Conservation (phyloP, 2,888 invertebrate species). For the Drosophila anceps region DNA sequence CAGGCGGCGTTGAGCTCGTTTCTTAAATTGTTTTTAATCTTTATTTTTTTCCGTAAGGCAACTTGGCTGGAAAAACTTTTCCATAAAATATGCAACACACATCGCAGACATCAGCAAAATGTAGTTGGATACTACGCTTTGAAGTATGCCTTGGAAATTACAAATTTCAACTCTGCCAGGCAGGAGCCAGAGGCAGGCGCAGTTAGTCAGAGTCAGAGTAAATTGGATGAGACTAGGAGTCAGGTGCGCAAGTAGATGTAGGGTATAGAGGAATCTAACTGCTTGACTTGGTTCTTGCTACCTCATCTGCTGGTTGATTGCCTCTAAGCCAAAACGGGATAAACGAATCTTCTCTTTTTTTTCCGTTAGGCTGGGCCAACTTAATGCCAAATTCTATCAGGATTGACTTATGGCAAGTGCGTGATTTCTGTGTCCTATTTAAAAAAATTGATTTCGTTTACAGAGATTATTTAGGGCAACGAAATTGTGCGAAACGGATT, state of each 20-base stretch:
- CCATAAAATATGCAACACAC: conserved; percentile 51
- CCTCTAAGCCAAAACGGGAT: conserved; percentile 9
- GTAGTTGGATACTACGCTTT: conserved; percentile 16
- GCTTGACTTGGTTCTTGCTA: conserved; percentile 1
- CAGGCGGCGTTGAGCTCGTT: conserved; percentile 3
- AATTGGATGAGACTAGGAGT: conserved; percentile 2
- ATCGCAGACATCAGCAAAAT: conserved; percentile 24
- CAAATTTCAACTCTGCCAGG: conserved; percentile 28
- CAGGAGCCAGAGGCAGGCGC: neutral
- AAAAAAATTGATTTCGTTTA: conserved; percentile 11
- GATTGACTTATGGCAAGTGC: conserved; percentile 48
- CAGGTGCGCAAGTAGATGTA: conserved; percentile 4
- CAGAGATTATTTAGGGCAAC: neutral
- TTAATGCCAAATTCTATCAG: conserved; percentile 56
- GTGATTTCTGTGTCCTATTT: conserved; percentile 39
- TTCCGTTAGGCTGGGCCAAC: conserved; percentile 34
- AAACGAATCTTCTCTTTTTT: neutral
- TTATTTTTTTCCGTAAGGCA: neutral
- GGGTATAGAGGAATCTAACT: neutral
- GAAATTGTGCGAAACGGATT: too few species aligned
- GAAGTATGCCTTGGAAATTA: conserved; percentile 58
- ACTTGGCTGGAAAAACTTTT: conserved; percentile 5
- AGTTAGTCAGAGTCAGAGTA: conserved; percentile 1
- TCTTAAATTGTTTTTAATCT: conserved; percentile 1
- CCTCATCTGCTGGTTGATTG: conserved; percentile 52